Evolutionary conservation across 2,888 invertebrate species (phyloP), one percentile per base, ranked within the genome.

Genomic region (Octodonta nipae): DNA sequence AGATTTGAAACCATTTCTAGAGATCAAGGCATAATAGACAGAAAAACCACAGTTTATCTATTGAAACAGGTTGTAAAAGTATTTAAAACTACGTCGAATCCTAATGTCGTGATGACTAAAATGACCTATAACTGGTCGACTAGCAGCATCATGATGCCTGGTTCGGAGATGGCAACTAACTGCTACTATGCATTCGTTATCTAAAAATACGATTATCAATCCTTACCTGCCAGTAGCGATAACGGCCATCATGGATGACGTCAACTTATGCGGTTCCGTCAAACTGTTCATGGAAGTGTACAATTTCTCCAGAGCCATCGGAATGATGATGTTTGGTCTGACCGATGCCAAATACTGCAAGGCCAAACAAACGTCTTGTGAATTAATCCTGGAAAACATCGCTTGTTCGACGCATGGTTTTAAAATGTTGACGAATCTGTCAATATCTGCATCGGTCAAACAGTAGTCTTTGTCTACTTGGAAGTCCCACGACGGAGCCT

Each of bases 241-340:
- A 15, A 80, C 71, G 30, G 78, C 78, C 34, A 72, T 68, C 70
- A 85, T 72, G 1, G 78, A 72, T 2, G 80, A 75, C 1, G 78
- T 78, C 8, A 78, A 67, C 57, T 78, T 78, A 55, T 91, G 87
- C 0, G 92, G 91, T 58, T 93, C 91, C 0, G 85, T 88, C 17
- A 89, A 59, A 2, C 85, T 85, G 49, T 86, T 85, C 53, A 92
- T 63, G 0, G 86, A 78, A 1, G 77, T 72, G 54, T 80, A 81
- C 34, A 89, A 67, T 58, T 75, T 75, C 40, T 91, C 87, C 34
- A 93, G 56, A 8, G 89, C 67, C 27, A 80, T 75, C 0, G 91
- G 89, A 29, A 91, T 73, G 2, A 92, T 79, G 12, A 84, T 61
- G 37, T 81, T 78, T 0, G 92, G 91, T 37, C 88, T 65, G 31